Percentiles rank a stretch among this genome's conserved stretches.
These are phyloP conservation scores for Austrofundulus limnaeus DNA, from an alignment of 2,113 vertebrate species.

Conservation along the genomic window DNA sequence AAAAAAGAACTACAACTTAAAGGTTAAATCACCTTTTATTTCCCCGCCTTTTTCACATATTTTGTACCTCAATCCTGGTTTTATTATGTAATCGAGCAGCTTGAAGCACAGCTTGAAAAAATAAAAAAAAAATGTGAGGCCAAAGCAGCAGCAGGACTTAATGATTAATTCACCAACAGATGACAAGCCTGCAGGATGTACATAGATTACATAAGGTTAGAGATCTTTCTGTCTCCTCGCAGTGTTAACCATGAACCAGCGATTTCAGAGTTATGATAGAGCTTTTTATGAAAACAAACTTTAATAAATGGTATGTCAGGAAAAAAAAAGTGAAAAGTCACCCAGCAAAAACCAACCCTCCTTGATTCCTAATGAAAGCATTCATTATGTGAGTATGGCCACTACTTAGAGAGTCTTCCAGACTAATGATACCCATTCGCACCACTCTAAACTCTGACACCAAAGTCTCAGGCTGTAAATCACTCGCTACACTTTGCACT, in stretches of 20 bases:
- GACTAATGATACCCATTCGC: constrained; percentile 73
- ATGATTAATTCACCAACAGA: constrained; percentile 70
- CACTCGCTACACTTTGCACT: constrained; percentile 58
- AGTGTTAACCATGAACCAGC: too few species aligned
- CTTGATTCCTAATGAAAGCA: constrained; percentile 68
- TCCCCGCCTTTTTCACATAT: neutral
- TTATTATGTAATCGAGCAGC: constrained; percentile 55
- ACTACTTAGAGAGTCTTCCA: constrained; percentile 64
- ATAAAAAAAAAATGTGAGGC: constrained; percentile 25
- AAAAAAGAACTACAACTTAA: neutral
- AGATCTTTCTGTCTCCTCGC: constrained; percentile 33
- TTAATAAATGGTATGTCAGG: neutral
- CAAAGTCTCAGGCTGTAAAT: constrained; percentile 73
- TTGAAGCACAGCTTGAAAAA: constrained; percentile 56
- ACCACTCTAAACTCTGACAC: constrained; percentile 70
- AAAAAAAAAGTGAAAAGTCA: neutral
- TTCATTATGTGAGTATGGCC: constrained; percentile 67
- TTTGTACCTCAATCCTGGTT: constrained; percentile 3
- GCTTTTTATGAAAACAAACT: neutral
- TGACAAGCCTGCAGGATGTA: constrained; percentile 59
- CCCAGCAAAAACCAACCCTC: constrained; percentile 32
- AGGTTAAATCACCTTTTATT: neutral
- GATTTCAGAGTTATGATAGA: too few species aligned
- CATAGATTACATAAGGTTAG: constrained; percentile 62
- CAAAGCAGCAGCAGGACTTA: constrained; percentile 56